phyloP scores from a whole-genome alignment of 2,113 vertebrate genomes.

The Syngnathus typhle region DNA sequence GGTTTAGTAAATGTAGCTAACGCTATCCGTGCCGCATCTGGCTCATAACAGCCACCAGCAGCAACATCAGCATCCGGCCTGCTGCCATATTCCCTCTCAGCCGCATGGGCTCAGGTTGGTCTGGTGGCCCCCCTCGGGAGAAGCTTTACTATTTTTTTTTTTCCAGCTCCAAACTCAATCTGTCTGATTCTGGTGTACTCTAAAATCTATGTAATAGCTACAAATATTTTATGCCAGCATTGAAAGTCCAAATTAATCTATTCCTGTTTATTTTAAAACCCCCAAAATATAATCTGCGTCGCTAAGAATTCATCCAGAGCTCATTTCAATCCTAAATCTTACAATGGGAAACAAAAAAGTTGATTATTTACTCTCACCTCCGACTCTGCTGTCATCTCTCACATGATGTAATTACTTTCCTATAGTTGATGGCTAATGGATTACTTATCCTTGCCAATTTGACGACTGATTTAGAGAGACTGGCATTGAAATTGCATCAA shows the following conservation, averaged over 20 bases:
- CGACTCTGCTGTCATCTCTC: not conserved
- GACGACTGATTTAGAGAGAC: not conserved
- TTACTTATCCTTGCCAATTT: not conserved
- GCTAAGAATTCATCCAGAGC: not conserved
- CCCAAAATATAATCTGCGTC: not conserved
- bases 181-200: not conserved
- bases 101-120: constrained; percentile 51
- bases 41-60: constrained; percentile 33
- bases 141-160: constrained; percentile 15
- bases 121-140: constrained; percentile 49
- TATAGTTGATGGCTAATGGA: not conserved
- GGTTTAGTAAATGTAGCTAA: constrained; percentile 16
- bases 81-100: constrained; percentile 41
- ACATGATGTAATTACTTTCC: constrained; percentile 4
- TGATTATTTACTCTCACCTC: not conserved
- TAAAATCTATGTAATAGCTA: not conserved
- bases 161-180: constrained; percentile 14
- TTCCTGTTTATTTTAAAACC: not conserved
- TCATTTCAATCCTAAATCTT: not conserved
- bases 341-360: not conserved
- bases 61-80: constrained; percentile 31
- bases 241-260: not conserved
- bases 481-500: not conserved
- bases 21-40: constrained; percentile 65
- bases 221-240: not conserved